These are phyloP conservation scores for Megathymus violae DNA, from an alignment of 1,140 invertebrate species.

Conservation along the genomic window DNA sequence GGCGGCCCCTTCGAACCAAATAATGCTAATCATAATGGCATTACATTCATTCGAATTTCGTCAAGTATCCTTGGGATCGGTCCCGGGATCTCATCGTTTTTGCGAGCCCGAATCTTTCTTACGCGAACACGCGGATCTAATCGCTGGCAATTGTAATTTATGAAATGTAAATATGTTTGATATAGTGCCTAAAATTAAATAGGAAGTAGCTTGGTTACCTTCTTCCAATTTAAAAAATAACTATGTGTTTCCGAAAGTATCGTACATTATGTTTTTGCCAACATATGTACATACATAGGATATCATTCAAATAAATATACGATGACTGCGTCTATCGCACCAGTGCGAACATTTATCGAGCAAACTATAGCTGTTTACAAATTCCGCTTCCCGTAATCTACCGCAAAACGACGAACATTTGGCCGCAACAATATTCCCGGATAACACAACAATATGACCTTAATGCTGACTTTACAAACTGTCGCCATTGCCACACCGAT, in stretches of 20 bases:
- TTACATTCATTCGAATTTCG: slow-evolving; percentile 80
- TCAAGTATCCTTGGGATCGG: slow-evolving; percentile 70
- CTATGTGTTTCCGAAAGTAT: too few relatives aligned
- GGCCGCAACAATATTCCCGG: slow-evolving; percentile 63
- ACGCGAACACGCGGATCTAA: slow-evolving; percentile 62
- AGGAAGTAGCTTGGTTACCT: too few relatives aligned
- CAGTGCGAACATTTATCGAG: slow-evolving; percentile 21
- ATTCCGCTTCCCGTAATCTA: slow-evolving; percentile 23
- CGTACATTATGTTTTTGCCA: too few relatives aligned
- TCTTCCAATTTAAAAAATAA: too few relatives aligned
- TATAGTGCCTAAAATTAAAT: too few relatives aligned
- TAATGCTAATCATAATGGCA: slow-evolving; percentile 82
- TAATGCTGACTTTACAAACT: slow-evolving; percentile 70
- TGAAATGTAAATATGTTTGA: slow-evolving; percentile 3
- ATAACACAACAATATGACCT: slow-evolving; percentile 69
- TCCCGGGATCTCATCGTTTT: slow-evolving; percentile 62
- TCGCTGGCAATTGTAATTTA: slow-evolving; percentile 54
- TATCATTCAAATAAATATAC: neutral
- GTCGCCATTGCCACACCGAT: slow-evolving; percentile 75
- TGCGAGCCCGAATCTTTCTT: slow-evolving; percentile 57
- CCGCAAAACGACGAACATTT: slow-evolving; percentile 63
- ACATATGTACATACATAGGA: too few relatives aligned
- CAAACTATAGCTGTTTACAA: slow-evolving; percentile 27
- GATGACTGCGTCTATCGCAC: slow-evolving; percentile 7
- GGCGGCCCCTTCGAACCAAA: slow-evolving; percentile 63